Evolutionary conservation across 1,140 invertebrate species (phyloP).

Genomic region (Luehdorfia chinensis): DNA sequence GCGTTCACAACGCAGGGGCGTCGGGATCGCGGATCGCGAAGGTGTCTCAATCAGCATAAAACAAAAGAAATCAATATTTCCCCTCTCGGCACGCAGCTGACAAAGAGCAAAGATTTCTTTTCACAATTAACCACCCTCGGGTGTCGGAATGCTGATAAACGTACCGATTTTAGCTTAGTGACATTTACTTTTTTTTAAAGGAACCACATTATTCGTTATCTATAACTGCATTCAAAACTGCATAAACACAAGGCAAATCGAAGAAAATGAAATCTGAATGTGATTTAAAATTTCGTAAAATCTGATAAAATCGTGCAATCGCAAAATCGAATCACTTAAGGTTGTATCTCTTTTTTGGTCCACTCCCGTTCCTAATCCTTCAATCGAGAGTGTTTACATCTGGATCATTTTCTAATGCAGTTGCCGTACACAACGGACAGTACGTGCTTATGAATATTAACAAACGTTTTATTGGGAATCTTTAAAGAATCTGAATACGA

Average conservation of each 20-base stretch:
- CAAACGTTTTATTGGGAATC: constrained; percentile 29
- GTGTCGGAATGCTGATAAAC: constrained; percentile 62
- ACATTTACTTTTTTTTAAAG: constrained; percentile 28
- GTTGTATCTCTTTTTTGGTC: constrained; percentile 51
- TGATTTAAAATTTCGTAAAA: background rate
- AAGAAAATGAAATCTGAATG: background rate
- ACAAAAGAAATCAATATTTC: constrained; percentile 77
- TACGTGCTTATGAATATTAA: constrained; percentile 61
- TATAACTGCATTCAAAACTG: too few species aligned
- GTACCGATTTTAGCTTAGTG: constrained; percentile 53
- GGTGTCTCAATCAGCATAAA: constrained; percentile 78
- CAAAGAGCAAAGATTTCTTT: constrained; percentile 77
- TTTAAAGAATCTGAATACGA: constrained; percentile 16
- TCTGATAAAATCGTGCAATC: background rate
- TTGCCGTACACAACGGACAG: constrained; percentile 33
- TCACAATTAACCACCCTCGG: constrained; percentile 73
- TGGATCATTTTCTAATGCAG: constrained; percentile 53
- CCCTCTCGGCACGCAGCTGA: constrained; percentile 56
- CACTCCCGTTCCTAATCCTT: constrained; percentile 48
- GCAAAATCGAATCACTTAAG: constrained; percentile 21
- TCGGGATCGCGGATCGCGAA: constrained; percentile 49
- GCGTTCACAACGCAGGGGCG: constrained; percentile 54
- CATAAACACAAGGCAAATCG: too few species aligned
- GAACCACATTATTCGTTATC: too few species aligned
- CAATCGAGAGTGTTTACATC: constrained; percentile 51